A percentile compares a stretch with the other conserved stretches of the same genome.
phyloP scores from a whole-genome alignment of 2,797 vertebrate genomes.

The Hapalemur alaotrensis region DNA sequence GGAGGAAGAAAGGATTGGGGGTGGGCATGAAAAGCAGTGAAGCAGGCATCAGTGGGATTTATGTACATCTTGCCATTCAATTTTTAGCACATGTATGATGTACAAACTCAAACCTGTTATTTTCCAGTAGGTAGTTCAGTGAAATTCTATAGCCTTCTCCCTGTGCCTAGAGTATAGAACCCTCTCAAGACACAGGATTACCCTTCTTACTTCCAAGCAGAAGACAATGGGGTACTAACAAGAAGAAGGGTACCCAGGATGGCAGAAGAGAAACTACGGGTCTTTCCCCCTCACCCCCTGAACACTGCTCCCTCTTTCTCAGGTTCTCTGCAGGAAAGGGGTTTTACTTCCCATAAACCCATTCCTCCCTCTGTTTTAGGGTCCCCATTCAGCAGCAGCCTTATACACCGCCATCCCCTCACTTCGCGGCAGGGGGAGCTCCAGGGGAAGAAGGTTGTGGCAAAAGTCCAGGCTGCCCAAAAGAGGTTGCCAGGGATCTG shows the following conservation, averaged over 20 bases:
- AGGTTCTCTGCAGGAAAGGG: not conserved
- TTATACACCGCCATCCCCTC: not conserved
- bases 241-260: not conserved
- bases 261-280: not conserved
- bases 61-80: not conserved
- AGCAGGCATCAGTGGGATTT: not conserved
- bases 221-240: not conserved
- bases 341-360: not conserved
- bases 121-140: not conserved
- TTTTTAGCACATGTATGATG: not conserved
- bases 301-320: not conserved
- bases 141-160: not conserved
- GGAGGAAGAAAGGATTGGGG: not conserved
- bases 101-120: not conserved
- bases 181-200: not conserved
- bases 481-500: not conserved
- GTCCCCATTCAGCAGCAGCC: not conserved
- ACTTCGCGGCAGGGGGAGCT: constrained; percentile 34
- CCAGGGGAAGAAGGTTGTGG: not conserved
- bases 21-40: not conserved
- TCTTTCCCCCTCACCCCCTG: not conserved
- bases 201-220: not conserved
- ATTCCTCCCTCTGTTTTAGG: not conserved
- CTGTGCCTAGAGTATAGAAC: not conserved
- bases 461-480: not conserved